These are phyloP conservation scores for Epinephelus lanceolatus DNA, from an alignment of 2,113 vertebrate species.

Conservation along the genomic window DNA sequence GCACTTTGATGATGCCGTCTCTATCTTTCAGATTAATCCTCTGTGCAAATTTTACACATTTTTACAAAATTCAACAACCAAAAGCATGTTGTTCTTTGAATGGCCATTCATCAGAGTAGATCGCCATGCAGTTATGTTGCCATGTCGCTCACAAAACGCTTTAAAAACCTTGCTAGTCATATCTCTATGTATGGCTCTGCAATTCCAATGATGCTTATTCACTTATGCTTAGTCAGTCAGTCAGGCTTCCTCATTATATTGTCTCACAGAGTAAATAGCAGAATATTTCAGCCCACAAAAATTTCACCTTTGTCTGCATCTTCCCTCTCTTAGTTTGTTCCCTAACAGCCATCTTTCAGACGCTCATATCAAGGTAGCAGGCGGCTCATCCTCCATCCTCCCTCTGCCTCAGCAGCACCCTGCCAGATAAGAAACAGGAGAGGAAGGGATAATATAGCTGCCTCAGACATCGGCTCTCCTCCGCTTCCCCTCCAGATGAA, in stretches of 20 bases:
- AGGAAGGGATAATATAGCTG: conserved; percentile 51
- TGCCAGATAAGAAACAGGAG: conserved; percentile 48
- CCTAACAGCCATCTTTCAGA: conserved; percentile 28
- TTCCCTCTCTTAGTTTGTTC: background rate
- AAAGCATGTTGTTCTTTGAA: background rate
- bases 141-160: background rate
- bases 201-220: too few relatives aligned
- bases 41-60: background rate
- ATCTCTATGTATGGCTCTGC: background rate
- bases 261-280: background rate
- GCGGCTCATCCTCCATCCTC: conserved; percentile 24
- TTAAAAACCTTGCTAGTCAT: background rate
- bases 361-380: conserved; percentile 21
- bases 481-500: conserved; percentile 71
- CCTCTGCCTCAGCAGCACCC: conserved; percentile 19
- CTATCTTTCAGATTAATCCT: background rate
- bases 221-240: background rate
- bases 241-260: background rate
- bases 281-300: background rate
- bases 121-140: background rate
- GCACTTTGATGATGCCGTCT: background rate
- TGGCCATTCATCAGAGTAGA: background rate
- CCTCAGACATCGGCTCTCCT: conserved; percentile 60
- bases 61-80: background rate
- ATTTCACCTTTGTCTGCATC: background rate